Percentiles rank a stretch among this genome's conserved stretches.
phyloP scores from a whole-genome alignment of 2,113 vertebrate genomes.

The Actenoides hombroni region DNA sequence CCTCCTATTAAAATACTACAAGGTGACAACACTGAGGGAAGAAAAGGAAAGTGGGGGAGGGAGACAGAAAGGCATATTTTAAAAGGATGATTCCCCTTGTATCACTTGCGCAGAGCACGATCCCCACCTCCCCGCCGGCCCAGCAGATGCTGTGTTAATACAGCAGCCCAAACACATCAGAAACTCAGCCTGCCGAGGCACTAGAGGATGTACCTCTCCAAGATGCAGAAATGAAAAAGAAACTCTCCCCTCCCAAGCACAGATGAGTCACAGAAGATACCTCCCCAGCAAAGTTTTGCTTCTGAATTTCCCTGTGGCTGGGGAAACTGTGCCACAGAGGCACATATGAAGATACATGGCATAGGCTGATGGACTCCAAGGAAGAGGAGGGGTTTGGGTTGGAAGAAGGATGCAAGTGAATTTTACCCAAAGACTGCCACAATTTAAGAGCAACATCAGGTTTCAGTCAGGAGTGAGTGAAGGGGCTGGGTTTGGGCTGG shows the following conservation, averaged over 20 bases:
- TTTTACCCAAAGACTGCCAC: not conserved
- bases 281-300: not conserved
- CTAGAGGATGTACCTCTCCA: not conserved
- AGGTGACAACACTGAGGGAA: constrained; percentile 44
- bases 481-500: not conserved
- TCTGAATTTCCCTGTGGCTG: not conserved
- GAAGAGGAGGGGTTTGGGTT: not conserved
- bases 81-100: not conserved
- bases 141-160: rapidly evolving
- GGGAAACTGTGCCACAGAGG: not conserved
- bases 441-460: not conserved
- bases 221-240: not conserved
- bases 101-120: not conserved
- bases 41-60: constrained; percentile 40
- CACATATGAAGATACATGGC: not conserved
- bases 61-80: constrained; percentile 34
- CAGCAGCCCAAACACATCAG: not conserved
- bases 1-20: constrained; percentile 78
- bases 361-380: not conserved
- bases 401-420: not conserved
- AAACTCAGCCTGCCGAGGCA: not conserved
- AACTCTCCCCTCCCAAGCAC: not conserved
- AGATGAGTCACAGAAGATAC: not conserved
- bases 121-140: not conserved
- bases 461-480: not conserved